phyloP scores from a whole-genome alignment of 2,888 invertebrate genomes.

The Taphrorychus bicolor region DNA sequence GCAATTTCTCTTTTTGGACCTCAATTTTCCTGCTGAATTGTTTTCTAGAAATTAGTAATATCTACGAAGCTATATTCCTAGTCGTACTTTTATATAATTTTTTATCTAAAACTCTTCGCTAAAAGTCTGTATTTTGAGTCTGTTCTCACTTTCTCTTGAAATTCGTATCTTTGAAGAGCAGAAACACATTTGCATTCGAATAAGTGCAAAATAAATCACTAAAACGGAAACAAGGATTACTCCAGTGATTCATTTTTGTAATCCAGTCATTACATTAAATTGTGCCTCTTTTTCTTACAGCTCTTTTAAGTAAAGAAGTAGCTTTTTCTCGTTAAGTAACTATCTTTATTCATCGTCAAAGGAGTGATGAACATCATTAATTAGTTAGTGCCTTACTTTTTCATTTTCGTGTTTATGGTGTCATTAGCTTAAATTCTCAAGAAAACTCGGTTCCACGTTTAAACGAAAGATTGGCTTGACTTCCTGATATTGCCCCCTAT shows the following conservation, averaged over 20 bases:
- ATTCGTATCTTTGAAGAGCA: conserved; percentile 35
- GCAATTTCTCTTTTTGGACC: neutral
- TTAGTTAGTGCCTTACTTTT: neutral
- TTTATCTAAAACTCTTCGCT: too few relatives aligned
- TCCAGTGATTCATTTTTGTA: conserved; percentile 45
- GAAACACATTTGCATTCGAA: conserved; percentile 37
- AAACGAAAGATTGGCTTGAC: neutral
- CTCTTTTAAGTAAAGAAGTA: conserved; percentile 4
- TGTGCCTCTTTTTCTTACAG: conserved; percentile 2
- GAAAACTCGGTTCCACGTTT: neutral
- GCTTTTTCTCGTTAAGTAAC: neutral
- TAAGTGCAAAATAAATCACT: conserved; percentile 44
- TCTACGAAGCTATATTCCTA: neutral
- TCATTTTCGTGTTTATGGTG: neutral
- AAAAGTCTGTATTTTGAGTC: neutral
- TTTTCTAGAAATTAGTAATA: neutral
- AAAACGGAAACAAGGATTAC: conserved; percentile 45
- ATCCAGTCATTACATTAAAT: conserved; percentile 32
- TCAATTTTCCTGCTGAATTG: neutral
- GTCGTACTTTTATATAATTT: neutral
- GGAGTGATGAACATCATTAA: neutral
- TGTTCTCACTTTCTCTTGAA: conserved; percentile 25
- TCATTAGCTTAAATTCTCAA: neutral
- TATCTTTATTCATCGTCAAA: neutral
- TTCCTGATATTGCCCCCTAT: neutral